These are phyloP conservation scores for Conus ventricosus DNA, from an alignment of 1,140 invertebrate genomes.

Conservation along the genomic window DNA sequence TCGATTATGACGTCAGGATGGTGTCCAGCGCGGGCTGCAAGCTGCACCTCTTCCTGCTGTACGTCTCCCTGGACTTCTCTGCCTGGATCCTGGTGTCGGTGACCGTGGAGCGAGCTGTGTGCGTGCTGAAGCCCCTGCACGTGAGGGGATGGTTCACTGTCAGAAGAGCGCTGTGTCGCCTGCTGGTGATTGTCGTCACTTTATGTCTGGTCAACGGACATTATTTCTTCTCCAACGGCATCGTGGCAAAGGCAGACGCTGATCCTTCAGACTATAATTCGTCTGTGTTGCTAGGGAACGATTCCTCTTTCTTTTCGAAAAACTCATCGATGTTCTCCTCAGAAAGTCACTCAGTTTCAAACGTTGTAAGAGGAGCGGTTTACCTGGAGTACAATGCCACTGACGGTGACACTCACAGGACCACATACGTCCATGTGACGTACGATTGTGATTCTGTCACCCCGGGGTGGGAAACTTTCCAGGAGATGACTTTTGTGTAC, in stretches of 20 bases:
- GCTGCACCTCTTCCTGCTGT: slow-evolving; percentile 58
- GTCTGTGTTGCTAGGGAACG: no score
- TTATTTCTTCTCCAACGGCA: slow-evolving; percentile 59
- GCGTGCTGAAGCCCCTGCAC: slow-evolving; percentile 52
- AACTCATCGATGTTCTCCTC: not conserved
- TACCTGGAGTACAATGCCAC: no score
- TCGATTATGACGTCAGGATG: slow-evolving; percentile 52
- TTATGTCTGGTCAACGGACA: slow-evolving; percentile 51
- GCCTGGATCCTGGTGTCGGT: slow-evolving; percentile 67
- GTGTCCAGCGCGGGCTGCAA: slow-evolving; percentile 50
- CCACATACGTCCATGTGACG: not conserved
- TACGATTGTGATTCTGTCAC: slow-evolving; percentile 44
- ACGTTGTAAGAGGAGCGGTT: no score
- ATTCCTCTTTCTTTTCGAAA: not conserved
- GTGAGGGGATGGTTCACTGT: slow-evolving; percentile 47
- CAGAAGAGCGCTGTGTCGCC: slow-evolving; percentile 23
- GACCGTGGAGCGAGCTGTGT: slow-evolving; percentile 56
- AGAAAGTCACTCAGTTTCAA: no score
- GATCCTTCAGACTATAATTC: no score
- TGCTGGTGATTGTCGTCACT: slow-evolving; percentile 47
- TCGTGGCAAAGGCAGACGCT: slow-evolving; percentile 14
- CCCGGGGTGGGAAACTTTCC: slow-evolving; percentile 44
- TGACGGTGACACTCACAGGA: no score
- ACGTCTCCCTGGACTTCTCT: slow-evolving; percentile 59
- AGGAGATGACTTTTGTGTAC: slow-evolving; percentile 54